Percentiles rank a stretch among this genome's conserved stretches.
phyloP scores from a whole-genome alignment of 2,113 vertebrate genomes.

The Oryzias curvinotus region DNA sequence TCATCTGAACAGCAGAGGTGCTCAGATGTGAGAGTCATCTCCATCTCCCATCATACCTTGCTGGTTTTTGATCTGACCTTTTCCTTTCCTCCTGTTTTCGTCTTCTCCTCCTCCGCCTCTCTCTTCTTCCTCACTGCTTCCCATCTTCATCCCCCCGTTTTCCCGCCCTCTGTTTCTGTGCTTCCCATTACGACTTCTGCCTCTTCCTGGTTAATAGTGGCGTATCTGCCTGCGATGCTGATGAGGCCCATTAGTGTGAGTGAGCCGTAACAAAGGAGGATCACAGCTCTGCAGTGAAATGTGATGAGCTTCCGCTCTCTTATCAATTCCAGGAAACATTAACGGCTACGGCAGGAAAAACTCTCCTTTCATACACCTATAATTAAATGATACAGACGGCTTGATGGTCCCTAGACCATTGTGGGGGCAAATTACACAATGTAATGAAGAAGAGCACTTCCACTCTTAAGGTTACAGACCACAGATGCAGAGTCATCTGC shows the following conservation, averaged over 20 bases:
- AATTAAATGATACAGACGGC: conserved; percentile 86
- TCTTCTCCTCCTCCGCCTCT: neutral
- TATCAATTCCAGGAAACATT: conserved; percentile 81
- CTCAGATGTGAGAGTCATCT: neutral
- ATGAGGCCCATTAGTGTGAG: conserved; percentile 85
- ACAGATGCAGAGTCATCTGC: conserved; percentile 22
- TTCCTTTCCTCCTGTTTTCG: neutral
- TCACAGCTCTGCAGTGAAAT: conserved; percentile 77
- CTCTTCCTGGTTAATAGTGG: conserved; percentile 81
- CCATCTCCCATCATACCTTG: neutral
- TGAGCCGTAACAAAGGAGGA: conserved; percentile 78
- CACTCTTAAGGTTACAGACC: conserved; percentile 18
- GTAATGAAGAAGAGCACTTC: conserved; percentile 66
- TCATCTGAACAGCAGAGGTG: no score
- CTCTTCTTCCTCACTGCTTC: neutral
- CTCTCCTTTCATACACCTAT: conserved; percentile 84
- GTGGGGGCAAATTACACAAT: conserved; percentile 68
- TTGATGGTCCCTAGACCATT: conserved; percentile 75
- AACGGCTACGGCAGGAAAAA: conserved; percentile 71
- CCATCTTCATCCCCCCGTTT: neutral
- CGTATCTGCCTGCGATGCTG: conserved; percentile 80
- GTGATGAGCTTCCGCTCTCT: conserved; percentile 78
- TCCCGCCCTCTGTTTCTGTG: neutral
- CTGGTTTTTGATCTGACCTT: neutral
- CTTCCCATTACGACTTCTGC: conserved; percentile 51